These are phyloP conservation scores for Progne subis DNA, from an alignment of 2,113 vertebrate genomes.

Conservation along the genomic window DNA sequence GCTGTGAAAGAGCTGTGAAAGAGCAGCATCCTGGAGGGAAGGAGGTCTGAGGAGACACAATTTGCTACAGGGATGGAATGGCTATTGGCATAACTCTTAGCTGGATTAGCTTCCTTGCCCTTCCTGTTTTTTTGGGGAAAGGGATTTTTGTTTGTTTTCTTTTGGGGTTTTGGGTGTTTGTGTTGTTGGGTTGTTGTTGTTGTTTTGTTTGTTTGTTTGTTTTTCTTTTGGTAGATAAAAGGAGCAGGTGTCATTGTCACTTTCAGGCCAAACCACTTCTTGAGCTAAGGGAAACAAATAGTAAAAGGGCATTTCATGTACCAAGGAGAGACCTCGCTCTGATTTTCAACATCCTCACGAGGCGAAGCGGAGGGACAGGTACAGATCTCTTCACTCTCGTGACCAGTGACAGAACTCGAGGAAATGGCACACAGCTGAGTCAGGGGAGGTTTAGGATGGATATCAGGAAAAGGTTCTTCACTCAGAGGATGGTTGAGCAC, in stretches of 20 bases:
- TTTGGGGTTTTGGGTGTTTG: not conserved
- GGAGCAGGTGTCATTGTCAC: not conserved
- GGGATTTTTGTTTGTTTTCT: too few species aligned
- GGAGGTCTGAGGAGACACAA: not conserved
- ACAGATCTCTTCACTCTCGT: fast-evolving
- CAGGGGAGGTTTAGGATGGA: not conserved
- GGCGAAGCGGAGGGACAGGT: fast-evolving
- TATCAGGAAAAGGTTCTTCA: not conserved
- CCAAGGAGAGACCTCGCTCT: not conserved
- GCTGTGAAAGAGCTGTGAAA: not conserved
- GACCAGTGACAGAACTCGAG: not conserved
- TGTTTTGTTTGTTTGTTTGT: too few species aligned
- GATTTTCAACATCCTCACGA: fast-evolving
- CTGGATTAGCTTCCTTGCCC: not conserved
- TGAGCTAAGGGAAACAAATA: not conserved
- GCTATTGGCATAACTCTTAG: not conserved
- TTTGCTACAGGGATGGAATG: not conserved
- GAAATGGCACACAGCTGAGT: not conserved
- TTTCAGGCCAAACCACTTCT: not conserved
- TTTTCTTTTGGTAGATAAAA: not conserved
- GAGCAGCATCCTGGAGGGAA: not conserved
- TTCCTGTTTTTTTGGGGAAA: not conserved
- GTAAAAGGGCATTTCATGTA: not conserved
- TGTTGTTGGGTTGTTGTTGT: not conserved
- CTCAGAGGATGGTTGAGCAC: fast-evolving